Evolutionary conservation across 2,797 vertebrate genomes (phyloP), one percentile per base, ranked within the genome.

Genomic region (Takifugu ocellatus): DNA sequence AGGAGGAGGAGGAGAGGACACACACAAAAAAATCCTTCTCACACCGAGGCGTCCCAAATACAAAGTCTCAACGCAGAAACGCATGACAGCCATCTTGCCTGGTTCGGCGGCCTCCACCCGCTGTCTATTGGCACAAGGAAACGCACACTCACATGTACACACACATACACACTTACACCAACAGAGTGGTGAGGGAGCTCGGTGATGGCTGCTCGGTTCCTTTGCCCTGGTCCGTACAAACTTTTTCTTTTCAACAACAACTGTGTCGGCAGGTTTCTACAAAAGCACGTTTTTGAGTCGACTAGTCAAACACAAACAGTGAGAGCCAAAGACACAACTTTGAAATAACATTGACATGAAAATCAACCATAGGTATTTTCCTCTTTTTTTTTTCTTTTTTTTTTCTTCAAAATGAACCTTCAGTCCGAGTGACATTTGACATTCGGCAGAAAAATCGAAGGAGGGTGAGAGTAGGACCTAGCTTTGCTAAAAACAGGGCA

Each of bases 81-180:
- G 58, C 70, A 77, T 62, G 75, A 84, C 83, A 76, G 73, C 77
- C 84, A 70, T 75, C 82, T 77, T 57, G 67, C 73, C 78, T 78
- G 50, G 61, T 70, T 78, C 76, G 49, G 61, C 56, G 61, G 70
- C 82, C 82, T 78, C 84, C 49, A 62, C 82, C 78, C 56, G 69
- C 80, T 74, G 79, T 84, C 83, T 89, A 83, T 85, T 89, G 86
- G 88, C 89, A 91, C 90, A 88, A 85, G 87, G 79, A 88, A 87
- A 88, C 72, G 80, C 75, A 66, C 78, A 71, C 78, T 66, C 70
- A 31, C 57, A 54, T 61, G 50, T 59, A 47, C 63, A 69, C 61
- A 52, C 66, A 61, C 50, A 61, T 26, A 70, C 51, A 66, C 65
- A 69, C 78, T 69, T 61, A 68, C 58, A 75, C 79, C 67, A 65